Evolutionary conservation across 2,797 vertebrate genomes (phyloP), one percentile per base, ranked within the genome.

Genomic region (Helarctos malayanus): DNA sequence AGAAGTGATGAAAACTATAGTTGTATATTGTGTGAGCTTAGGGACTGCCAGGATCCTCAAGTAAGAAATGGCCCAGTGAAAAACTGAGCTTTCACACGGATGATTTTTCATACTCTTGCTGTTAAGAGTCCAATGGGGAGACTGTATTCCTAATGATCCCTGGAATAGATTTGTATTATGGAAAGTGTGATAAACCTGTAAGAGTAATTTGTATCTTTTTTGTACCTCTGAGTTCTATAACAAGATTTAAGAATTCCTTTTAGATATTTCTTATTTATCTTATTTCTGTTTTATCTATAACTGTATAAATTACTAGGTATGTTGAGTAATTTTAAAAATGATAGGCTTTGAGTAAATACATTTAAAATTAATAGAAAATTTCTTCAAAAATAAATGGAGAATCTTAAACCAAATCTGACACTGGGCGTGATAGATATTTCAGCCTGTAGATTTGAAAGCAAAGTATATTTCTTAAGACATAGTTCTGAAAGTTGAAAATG

Each of bases 201-300:
- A 94, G 61, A 1, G 21, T 13, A 52, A 56, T 79, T 73, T 73
- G 15, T 45, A 19, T 23, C 14, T 57, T 86, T 65, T 76, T 69
- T 57, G 8, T 45, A 18, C 2, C 23, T 87, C 27, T 73, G 16
- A 93, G 2, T 45, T 81, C 14, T 88, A 0, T 45, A 68, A 59
- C 11, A 94, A 88, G 71, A 49, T 84, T n/a, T 90, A 71, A 76
- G 8, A 81, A 61, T 87, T 56, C 47, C 18, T 90, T 92, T 87
- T 71, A 49, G 29, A 23, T 79, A 83, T 87, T 73, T 81, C 27
- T 71, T 82, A 76, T 71, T 71, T 41, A 25, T 23, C 35, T 71
- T 71, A 47, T 32, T 47, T 57, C 9, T 71, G 4, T 65, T 87
- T 94, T 82, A 38, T 69, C 4, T 76, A 35, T 47, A 32, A 16